Percentiles rank a stretch among this genome's conserved stretches.
phyloP scores from a whole-genome alignment of 2,888 invertebrate species.

The Ectemnius lituratus region DNA sequence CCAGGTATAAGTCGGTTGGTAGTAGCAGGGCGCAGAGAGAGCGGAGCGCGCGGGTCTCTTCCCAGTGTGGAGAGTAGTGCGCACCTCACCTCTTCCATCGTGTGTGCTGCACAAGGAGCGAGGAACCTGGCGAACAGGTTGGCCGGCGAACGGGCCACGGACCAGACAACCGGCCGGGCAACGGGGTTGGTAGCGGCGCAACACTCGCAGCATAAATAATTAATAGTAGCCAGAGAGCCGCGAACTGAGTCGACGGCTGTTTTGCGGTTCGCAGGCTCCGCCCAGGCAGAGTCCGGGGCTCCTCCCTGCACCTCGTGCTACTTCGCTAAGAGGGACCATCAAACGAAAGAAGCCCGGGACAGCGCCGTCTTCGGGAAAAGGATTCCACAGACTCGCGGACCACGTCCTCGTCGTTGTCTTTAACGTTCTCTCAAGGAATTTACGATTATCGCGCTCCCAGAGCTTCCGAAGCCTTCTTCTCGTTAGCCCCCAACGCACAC shows the following conservation, averaged over 20 bases:
- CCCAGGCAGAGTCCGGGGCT: slow-evolving; percentile 75
- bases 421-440: slow-evolving; percentile 21
- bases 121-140: slow-evolving; percentile 18
- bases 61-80: neutral
- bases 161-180: slow-evolving; percentile 15
- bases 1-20: slow-evolving; percentile 35
- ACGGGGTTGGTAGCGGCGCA: slow-evolving; percentile 66
- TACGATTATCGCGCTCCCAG: slow-evolving; percentile 36
- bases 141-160: slow-evolving; percentile 37
- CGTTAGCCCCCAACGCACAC: neutral
- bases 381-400: neutral
- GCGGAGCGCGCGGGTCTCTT: neutral
- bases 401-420: neutral
- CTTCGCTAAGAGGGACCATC: slow-evolving; percentile 43
- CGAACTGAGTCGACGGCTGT: slow-evolving; percentile 71
- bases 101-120: neutral
- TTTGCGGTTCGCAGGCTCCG: slow-evolving; percentile 75
- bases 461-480: slow-evolving; percentile 13
- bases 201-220: slow-evolving; percentile 76
- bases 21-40: neutral
- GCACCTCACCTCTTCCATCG: slow-evolving; percentile 49
- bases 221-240: slow-evolving; percentile 75
- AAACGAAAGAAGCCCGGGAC: slow-evolving; percentile 23
- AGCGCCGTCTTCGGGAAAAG: slow-evolving; percentile 29
- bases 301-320: slow-evolving; percentile 70